Evolutionary conservation across 1,140 invertebrate genomes (phyloP).

Genomic region (Trigoniulus corallinus): DNA sequence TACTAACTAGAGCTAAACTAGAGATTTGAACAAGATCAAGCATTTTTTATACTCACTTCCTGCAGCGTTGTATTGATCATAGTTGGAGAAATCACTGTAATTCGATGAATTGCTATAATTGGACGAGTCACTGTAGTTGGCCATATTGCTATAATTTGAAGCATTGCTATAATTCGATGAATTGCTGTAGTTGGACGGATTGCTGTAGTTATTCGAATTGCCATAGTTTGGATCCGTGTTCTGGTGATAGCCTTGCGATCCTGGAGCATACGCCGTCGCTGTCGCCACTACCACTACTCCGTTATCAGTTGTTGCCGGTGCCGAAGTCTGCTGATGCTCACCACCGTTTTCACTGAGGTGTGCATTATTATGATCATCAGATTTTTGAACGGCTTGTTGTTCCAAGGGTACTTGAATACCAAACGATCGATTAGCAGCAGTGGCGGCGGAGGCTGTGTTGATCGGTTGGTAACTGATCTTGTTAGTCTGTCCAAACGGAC

Average conservation of each 20-base stretch:
- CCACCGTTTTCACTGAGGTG: background rate
- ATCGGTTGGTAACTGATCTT: too few species aligned
- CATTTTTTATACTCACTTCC: slow-evolving; percentile 1
- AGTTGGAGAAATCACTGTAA: slow-evolving; percentile 7
- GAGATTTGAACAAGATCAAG: too few species aligned
- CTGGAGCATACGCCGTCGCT: background rate
- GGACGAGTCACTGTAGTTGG: slow-evolving; percentile 9
- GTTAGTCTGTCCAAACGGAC: too few species aligned
- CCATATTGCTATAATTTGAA: slow-evolving; percentile 9
- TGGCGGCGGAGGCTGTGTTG: too few species aligned
- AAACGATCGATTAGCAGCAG: too few species aligned
- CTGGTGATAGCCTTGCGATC: background rate
- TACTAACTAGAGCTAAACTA: too few species aligned
- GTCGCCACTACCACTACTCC: background rate
- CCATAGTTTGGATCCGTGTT: background rate
- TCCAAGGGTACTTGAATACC: background rate
- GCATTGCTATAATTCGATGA: slow-evolving; percentile 9
- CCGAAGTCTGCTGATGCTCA: background rate
- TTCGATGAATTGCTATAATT: slow-evolving; percentile 10
- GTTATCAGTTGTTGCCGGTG: background rate
- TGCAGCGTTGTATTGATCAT: slow-evolving; percentile 7
- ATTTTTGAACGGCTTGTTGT: background rate
- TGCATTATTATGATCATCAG: background rate
- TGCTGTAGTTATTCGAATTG: slow-evolving; percentile 4
- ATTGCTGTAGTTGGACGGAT: slow-evolving; percentile 7